A percentile compares a stretch with the other conserved stretches of the same genome.
Conservation (phyloP, 2,888 invertebrate species). For the Gnatocerus cornutus region DNA sequence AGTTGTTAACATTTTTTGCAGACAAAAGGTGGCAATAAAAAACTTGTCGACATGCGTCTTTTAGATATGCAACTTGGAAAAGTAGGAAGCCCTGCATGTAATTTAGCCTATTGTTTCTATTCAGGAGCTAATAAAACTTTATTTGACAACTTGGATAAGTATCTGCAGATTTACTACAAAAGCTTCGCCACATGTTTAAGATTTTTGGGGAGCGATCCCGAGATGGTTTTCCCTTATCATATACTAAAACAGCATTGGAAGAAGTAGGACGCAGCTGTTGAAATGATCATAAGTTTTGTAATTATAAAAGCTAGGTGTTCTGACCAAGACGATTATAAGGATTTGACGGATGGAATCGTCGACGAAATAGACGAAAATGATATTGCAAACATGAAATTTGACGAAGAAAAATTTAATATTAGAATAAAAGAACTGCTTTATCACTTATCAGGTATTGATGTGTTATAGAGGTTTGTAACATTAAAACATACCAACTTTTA, state of each 20-base stretch:
- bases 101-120: constrained; percentile 44
- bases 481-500: no score
- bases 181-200: constrained; percentile 17
- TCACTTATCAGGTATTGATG: background rate
- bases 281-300: constrained; percentile 12
- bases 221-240: constrained; percentile 19
- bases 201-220: constrained; percentile 19
- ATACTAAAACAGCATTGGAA: constrained; percentile 30
- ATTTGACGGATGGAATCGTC: constrained; percentile 21
- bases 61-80: constrained; percentile 19
- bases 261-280: constrained; percentile 18
- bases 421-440: background rate
- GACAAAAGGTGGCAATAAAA: background rate
- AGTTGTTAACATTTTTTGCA: background rate
- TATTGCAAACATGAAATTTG: background rate
- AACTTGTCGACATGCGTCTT: constrained; percentile 2
- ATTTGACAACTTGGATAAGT: constrained; percentile 26
- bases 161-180: constrained; percentile 19
- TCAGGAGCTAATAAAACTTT: constrained; percentile 9
- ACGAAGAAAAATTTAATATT: constrained; percentile 17
- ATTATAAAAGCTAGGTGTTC: constrained; percentile 15
- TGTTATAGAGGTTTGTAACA: background rate
- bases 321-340: constrained; percentile 15
- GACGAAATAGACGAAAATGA: background rate
- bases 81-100: constrained; percentile 26